Base-by-base conservation (phyloP, 2,888 invertebrate species). In the Nycteola revayana region DNA sequence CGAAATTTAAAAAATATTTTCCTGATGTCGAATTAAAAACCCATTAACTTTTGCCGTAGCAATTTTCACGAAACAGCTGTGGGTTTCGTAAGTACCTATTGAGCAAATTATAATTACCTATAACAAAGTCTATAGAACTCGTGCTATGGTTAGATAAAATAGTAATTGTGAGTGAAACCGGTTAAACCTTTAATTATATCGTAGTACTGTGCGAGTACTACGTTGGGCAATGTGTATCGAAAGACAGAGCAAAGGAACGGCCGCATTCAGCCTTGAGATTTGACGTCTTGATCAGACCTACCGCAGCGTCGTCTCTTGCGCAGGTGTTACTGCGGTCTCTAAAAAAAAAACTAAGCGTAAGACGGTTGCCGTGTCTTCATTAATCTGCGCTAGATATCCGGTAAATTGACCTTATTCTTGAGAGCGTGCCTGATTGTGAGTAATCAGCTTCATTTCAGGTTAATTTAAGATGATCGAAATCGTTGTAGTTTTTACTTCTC, bases 281-380 rank as follows among this genome's bases (percentile, higher is more conserved):
- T 88, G 86, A 87, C 78, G 86, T 85, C 86, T 87, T 85, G 87
- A 85, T 86, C 83, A 83, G 87, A 88, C 87, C 87, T 78, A 88
- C 87, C 87, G 86, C 86, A 83, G 84, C 80, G 82, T 56, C 65
- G 73, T 60, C 62, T 73, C 75, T 69, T 69, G 75, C 68, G 86
- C 87, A 84, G 87, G 87, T 87, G 87, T 83, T 80, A 72, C 70
- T 56, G 47, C 45, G 50, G 52, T 62, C 66, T 56, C 55, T n/a
- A n/a, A 77, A 66, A 80, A 80, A 86, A 81, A 85, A 84, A 70
- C 62, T 47, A 44, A 74, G 81, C 83, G 87, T 87, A 86, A 84
- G 68, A 74, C 81, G 75, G 81, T 67, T 69, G 79, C 80, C 71
- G 67, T 63, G 63, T 70, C 72, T 69, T 70, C 75, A 68, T 72